phyloP scores from a whole-genome alignment of 2,888 invertebrate genomes.

The Priapulus caudatus region DNA sequence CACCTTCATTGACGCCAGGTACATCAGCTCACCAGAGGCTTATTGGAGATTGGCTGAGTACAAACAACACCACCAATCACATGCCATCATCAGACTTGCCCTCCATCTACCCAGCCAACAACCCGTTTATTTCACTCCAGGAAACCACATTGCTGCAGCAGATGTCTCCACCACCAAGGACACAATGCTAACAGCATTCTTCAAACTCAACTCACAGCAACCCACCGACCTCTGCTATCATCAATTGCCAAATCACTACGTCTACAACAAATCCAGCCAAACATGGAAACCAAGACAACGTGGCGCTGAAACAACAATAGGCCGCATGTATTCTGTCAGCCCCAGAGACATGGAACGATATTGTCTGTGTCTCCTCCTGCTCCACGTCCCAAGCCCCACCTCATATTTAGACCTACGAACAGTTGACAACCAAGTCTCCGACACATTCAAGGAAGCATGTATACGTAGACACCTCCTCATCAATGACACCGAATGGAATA shows the following conservation, averaged over 20 bases:
- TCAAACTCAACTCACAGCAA: conserved; percentile 21
- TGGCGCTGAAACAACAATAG: conserved; percentile 20
- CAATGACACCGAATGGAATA: conserved; percentile 16
- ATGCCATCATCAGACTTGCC: conserved; percentile 28
- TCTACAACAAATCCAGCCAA: conserved; percentile 7
- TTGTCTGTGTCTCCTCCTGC: conserved; percentile 27
- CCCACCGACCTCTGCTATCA: too few relatives aligned
- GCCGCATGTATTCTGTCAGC: conserved; percentile 26
- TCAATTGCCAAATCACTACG: too few relatives aligned
- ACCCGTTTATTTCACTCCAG: conserved; percentile 18
- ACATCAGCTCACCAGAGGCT: conserved; percentile 30
- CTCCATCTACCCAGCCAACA: conserved; percentile 32
- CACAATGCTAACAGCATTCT: conserved; percentile 24
- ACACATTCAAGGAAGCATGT: conserved; percentile 16
- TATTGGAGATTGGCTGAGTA: conserved; percentile 27
- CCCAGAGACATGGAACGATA: conserved; percentile 26
- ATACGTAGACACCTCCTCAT: conserved; percentile 9
- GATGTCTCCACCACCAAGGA: too few relatives aligned
- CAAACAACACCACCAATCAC: conserved; percentile 27
- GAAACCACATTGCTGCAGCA: too few relatives aligned
- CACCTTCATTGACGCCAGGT: conserved; percentile 28
- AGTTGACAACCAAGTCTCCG: conserved; percentile 10
- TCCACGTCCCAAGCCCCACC: conserved; percentile 26
- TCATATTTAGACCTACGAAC: conserved; percentile 27
- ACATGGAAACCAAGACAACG: conserved; percentile 16